These are phyloP conservation scores for Drosophila atroscutellata DNA, from an alignment of 2,888 invertebrate genomes.

Conservation along the genomic window DNA sequence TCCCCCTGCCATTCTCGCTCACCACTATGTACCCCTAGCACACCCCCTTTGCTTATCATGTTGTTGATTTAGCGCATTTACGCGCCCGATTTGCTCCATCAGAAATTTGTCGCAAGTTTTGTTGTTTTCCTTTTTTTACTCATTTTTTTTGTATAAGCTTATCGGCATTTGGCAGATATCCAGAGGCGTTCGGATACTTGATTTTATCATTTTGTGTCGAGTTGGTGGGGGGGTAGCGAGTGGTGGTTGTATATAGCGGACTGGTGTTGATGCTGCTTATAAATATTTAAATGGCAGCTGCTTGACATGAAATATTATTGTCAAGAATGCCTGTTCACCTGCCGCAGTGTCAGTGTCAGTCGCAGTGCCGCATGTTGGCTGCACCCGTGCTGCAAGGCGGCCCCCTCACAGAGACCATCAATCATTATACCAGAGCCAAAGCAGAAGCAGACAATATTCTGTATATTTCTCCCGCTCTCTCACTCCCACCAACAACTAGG, in stretches of 20 bases:
- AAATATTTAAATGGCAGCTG: conserved; percentile 68
- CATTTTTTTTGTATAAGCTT: conserved; percentile 34
- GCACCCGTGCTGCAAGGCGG: not conserved
- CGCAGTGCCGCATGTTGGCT: not conserved
- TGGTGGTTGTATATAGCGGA: not conserved
- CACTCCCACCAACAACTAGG: not conserved
- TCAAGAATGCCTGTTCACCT: conserved; percentile 47
- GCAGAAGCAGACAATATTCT: conserved; percentile 25
- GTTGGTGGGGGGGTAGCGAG: too few relatives aligned
- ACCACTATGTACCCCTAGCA: not conserved
- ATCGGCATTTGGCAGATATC: conserved; percentile 44
- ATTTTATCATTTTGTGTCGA: too few relatives aligned
- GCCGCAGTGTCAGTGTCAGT: conserved; percentile 2
- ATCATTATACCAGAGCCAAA: conserved; percentile 43
- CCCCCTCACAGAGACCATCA: conserved; percentile 32
- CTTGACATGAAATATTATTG: conserved; percentile 58
- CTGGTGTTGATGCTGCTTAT: conserved; percentile 34
- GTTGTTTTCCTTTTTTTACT: conserved; percentile 11
- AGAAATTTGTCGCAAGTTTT: conserved; percentile 55
- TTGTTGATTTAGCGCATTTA: conserved; percentile 62
- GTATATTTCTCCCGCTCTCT: not conserved
- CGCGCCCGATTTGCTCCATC: conserved; percentile 50
- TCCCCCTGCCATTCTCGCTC: too few relatives aligned
- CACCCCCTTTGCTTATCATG: not conserved
- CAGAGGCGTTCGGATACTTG: conserved; percentile 3